Base-by-base conservation (phyloP, 2,888 invertebrate genomes). In the Petrophora chlorosata region DNA sequence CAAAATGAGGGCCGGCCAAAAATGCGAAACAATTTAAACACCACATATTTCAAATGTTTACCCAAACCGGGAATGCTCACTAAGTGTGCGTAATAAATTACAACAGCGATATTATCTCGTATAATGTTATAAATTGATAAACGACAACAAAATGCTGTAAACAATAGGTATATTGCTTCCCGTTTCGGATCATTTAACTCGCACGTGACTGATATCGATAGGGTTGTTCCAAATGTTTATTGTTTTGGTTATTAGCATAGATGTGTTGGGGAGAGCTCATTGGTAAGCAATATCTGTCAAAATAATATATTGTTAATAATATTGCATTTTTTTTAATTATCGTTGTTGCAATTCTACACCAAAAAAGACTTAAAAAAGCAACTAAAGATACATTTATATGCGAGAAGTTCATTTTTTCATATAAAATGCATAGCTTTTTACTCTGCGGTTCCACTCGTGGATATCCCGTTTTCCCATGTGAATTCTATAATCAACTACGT, bases 131-230 rank as follows among this genome's bases (percentile, higher is more conserved):
- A 79, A 79, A 83, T 81, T 83, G 82, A 85, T 83, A 82, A 81
- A 79, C 68, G 80, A 75, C 76, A 77, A 71, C 73, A 71, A 75
- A 82, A 76, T 72, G 70, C 71, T 80, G 79, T 82, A 81, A 82
- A 81, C 81, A 81, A 82, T 80, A 79, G 76, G 69, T 82, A 85
- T 85, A 86, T 85, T 79, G 79, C 85, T 85, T 86, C 83, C 85
- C 75, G 82, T 85, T 76, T 70, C 77, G 70, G 78, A 73, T 82
- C 85, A 86, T 86, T 86, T 82, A 79, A 77, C 82, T 67, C 73
- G 81, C 86, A 85, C 86, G 85, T 86, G 86, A 77, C 82, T 75
- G 68, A 60, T 62, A 42, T 42, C 61, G 73, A 71, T 78, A 76
- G 84, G 84, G 80, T 77, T 82, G 80, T 76, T 73, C 65, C 69